Base-by-base conservation (phyloP, 2,797 vertebrate species). In the Sardinella longiceps region DNA sequence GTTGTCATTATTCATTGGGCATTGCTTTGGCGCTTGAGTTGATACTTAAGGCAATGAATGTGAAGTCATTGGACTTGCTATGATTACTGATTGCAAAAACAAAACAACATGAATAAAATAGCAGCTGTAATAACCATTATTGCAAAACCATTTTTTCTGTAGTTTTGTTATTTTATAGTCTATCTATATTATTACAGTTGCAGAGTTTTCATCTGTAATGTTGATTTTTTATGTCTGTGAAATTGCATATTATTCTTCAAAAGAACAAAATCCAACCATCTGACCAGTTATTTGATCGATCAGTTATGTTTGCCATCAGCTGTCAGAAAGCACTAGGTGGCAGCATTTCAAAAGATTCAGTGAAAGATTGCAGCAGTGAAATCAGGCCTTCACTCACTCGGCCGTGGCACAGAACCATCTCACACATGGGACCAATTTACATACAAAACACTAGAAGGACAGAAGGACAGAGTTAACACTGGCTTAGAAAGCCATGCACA, bases 361-460 rank as follows among this genome's bases (percentile, higher is more conserved):
- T 70, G 2, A 70, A 70, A 70, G 30, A 60, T 7, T 60, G 23
- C 56, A 70, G 30, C 37, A 70, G 30, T 70, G 63, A 30, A 33
- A 33, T 70, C 30, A 70, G 63, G 63, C 30, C 30, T n/a, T n/a
- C n/a, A n/a, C n/a, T n/a, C n/a, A n/a, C 15, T 33, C 14, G 14
- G 60, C 28, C 28, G 25, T 14, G 60, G 48, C 48, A 37, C 46
- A n/a, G 84, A 45, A 51, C 30, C 85, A 90, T 28, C 48, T 30
- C 10, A 90, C 93, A 95, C 89, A 92, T 94, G 94, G 93, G 89
- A 93, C 88, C 91, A 89, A 93, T 95, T 93, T 91, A 30, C 11
- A 63, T 28, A 11, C 60, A 63, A 30, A 30, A 25, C 14, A 25
- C 60, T 30, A 30, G 60, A 58, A 23, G n/a, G 56, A 58, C 6